Percentiles rank a stretch among this genome's conserved stretches.
phyloP scores from a whole-genome alignment of 2,113 vertebrate species.

The Gnathonemus longibarbis region DNA sequence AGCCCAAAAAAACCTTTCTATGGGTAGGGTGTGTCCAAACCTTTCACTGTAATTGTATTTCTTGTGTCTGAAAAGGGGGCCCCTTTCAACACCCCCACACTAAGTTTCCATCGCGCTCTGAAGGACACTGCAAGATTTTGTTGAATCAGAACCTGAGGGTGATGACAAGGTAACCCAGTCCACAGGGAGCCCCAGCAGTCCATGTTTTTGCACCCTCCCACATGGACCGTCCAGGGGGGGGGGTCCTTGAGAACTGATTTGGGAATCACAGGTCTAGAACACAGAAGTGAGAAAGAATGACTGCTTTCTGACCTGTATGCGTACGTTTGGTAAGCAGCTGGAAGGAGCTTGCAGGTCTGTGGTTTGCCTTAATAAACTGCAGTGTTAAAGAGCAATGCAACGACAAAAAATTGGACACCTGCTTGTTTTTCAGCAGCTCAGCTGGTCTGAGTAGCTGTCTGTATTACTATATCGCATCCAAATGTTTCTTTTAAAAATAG shows the following conservation, averaged over 20 bases:
- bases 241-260: background rate
- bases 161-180: no score
- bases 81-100: background rate
- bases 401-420: background rate
- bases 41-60: background rate
- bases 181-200: no score
- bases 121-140: no score
- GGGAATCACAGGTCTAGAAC: background rate
- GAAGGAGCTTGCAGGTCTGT: background rate
- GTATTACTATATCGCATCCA: background rate
- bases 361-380: background rate
- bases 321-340: background rate
- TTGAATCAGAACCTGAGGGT: no score
- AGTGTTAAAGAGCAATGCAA: background rate
- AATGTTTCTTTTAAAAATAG: background rate
- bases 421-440: background rate
- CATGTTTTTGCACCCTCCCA: no score
- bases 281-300: background rate
- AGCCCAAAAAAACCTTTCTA: no score
- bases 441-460: background rate
- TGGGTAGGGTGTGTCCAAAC: no score
- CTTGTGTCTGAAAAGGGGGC: background rate
- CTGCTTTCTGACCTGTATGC: no score
- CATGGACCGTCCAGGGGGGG: no score
- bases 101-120: no score